Base-by-base conservation (phyloP, 2,113 vertebrate species). In the Lasiurus cinereus region DNA sequence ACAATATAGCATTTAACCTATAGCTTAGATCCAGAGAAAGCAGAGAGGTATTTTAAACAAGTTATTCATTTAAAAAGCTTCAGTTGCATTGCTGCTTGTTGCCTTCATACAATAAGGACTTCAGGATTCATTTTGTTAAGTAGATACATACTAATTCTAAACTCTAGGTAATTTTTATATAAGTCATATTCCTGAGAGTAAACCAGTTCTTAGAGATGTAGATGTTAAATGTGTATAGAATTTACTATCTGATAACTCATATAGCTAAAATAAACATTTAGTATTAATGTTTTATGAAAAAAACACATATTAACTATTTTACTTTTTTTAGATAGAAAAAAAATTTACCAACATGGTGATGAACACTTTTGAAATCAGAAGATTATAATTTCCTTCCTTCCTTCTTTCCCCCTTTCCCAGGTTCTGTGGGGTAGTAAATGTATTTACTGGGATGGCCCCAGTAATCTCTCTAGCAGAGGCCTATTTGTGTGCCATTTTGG, bases 401-500 rank as follows among this genome's bases (percentile, higher is more conserved):
- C 36, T 78, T 8, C 36, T 2, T 39, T 2, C 54, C 39, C 36
- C 36, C 0, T 29, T 54, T 72, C 48, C 19, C 19, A 85, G 73
- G 92, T 97, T 95, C 96, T 97, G 94, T 98, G 98, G 98, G 98
- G 98, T 96, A 97, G 97, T 97, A 97, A 98, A 98, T 98, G 96
- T 98, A 98, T 98, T 98, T 98, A 97, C 98, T 97, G 98, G 98
- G 98, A 98, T 98, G 98, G 98, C 98, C 98, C 98, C 98, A 97
- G 99, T 99, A 99, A 99, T 99, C 99, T 99, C 98, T 98, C 96
- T 91, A 96, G 98, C 98, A 98, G 98, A 98, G 98, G 98, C 98
- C 98, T 99, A 98, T 99, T 99, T 99, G 98, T 98, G 98, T 99
- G 98, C 98, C 98, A 98, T 99, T 99, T 99, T 99, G 98, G 98